phyloP scores from a whole-genome alignment of 2,113 vertebrate species.

The Salvator merianae region DNA sequence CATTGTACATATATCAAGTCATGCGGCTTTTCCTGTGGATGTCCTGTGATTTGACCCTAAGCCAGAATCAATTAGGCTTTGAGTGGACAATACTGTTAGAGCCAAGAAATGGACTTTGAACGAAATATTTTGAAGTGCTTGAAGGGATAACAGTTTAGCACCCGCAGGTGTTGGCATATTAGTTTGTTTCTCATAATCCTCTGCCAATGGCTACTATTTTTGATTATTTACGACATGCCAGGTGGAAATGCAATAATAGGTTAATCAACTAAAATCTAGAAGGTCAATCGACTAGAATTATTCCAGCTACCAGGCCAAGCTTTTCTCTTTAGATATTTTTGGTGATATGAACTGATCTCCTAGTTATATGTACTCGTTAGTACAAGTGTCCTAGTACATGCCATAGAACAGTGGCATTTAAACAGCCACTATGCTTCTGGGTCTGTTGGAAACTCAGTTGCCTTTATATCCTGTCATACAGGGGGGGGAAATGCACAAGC shows the following conservation, averaged over 20 bases:
- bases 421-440: background rate
- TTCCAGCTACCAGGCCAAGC: background rate
- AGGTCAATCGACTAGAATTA: background rate
- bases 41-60: no score
- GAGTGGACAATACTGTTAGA: no score
- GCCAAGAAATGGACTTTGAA: no score
- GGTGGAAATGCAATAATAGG: no score
- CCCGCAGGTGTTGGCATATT: no score
- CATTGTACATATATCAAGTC: no score
- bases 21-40: no score
- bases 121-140: background rate
- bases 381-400: background rate
- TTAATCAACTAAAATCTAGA: background rate
- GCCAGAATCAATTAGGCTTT: no score
- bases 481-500: constrained; percentile 45
- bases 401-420: background rate
- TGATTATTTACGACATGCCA: background rate
- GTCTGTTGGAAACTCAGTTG: constrained; percentile 18
- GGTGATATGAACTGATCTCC: background rate
- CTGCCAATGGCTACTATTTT: background rate
- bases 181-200: background rate
- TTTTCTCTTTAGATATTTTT: background rate
- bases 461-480: constrained; percentile 55
- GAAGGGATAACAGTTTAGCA: background rate
- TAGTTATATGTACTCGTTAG: background rate